A percentile compares a stretch with the other conserved stretches of the same genome.
phyloP scores from a whole-genome alignment of 2,888 invertebrate genomes.

The Stenotaenia linearis region DNA sequence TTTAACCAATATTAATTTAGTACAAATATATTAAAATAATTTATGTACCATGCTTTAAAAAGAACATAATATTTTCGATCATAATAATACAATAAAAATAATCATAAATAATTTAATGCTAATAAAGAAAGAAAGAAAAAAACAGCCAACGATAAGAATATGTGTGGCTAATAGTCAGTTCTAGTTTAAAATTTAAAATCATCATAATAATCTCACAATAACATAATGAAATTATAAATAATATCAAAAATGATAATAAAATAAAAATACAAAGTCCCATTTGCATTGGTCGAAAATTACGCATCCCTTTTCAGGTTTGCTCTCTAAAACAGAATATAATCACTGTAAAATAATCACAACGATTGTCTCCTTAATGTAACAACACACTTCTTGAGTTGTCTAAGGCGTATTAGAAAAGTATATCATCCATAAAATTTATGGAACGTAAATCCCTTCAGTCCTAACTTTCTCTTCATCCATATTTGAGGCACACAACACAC shows the following conservation, averaged over 20 bases:
- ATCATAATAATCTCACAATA: background rate
- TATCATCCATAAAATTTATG: slow-evolving; percentile 11
- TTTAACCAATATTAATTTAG: background rate
- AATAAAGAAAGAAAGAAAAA: background rate
- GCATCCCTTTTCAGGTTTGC: background rate
- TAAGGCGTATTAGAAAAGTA: slow-evolving; percentile 20
- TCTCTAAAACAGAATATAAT: background rate
- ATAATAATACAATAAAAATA: background rate
- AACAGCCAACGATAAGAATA: background rate
- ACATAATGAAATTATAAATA: background rate
- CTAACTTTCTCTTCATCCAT: background rate
- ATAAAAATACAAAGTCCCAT: background rate
- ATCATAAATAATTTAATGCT: background rate
- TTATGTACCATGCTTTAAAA: background rate
- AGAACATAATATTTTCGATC: background rate
- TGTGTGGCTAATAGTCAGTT: too few relatives aligned
- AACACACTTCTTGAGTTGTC: slow-evolving; percentile 23
- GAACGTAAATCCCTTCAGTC: background rate
- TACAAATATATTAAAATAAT: slow-evolving; percentile 3
- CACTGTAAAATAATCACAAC: slow-evolving; percentile 13
- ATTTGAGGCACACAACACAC: slow-evolving; percentile 24
- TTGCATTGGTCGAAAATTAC: slow-evolving; percentile 15
- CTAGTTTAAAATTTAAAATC: too few relatives aligned
- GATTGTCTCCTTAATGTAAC: slow-evolving; percentile 23
- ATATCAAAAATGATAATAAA: background rate